These are phyloP conservation scores for Acanthosepion pharaonis DNA, from an alignment of 2,888 invertebrate genomes.

Conservation along the genomic window DNA sequence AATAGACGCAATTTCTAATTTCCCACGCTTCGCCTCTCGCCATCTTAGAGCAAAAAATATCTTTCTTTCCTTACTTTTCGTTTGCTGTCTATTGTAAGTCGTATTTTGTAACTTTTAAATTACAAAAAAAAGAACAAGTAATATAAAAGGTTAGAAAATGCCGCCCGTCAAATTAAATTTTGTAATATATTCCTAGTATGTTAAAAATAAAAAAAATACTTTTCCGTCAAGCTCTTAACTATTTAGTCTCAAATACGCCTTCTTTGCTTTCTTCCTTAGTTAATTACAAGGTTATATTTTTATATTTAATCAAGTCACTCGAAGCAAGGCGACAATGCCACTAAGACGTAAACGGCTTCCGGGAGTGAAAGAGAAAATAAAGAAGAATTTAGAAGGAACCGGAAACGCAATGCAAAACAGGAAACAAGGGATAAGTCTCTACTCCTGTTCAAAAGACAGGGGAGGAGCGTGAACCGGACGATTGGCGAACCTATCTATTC, in stretches of 20 bases:
- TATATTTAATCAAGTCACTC: too few relatives aligned
- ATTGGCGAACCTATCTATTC: too few relatives aligned
- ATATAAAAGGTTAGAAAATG: neutral
- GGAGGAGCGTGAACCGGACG: too few relatives aligned
- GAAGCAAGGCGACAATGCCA: too few relatives aligned
- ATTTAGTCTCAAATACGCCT: neutral
- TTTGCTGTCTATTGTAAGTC: neutral
- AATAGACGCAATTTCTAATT: neutral
- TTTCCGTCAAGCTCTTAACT: neutral
- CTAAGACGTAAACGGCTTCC: too few relatives aligned
- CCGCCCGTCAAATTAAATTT: neutral
- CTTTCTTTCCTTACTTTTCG: neutral
- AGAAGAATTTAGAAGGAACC: too few relatives aligned
- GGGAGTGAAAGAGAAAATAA: too few relatives aligned
- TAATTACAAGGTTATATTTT: neutral
- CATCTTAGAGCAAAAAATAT: neutral
- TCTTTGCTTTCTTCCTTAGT: too few relatives aligned
- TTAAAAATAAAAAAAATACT: neutral
- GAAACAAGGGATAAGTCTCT: too few relatives aligned
- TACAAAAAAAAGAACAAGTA: neutral
- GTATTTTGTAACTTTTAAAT: neutral
- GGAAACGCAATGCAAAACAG: too few relatives aligned
- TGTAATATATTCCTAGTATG: neutral
- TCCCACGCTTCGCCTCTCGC: neutral
- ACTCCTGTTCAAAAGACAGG: too few relatives aligned